A percentile compares a stretch with the other conserved stretches of the same genome.
phyloP scores from a whole-genome alignment of 2,888 invertebrate genomes.

The Drosophila villosipedis region DNA sequence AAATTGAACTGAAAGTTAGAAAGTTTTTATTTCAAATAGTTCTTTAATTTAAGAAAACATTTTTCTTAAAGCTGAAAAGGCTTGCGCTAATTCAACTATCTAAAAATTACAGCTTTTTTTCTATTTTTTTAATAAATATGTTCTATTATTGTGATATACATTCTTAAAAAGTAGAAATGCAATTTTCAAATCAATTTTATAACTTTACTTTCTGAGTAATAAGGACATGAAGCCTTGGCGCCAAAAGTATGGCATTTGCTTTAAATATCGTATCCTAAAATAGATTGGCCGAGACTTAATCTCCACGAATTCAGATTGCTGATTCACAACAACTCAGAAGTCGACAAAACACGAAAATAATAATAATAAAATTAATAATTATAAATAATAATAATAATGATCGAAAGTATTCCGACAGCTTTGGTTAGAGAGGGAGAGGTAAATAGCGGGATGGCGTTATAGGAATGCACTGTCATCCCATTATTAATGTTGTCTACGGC shows the following conservation, averaged over 20 bases:
- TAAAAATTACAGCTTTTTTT: neutral
- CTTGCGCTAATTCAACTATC: neutral
- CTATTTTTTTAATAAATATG: neutral
- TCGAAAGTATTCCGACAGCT: neutral
- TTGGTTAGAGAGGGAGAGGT: neutral
- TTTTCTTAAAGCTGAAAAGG: neutral
- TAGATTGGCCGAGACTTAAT: no score
- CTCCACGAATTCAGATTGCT: neutral
- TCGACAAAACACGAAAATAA: neutral
- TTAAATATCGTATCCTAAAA: neutral
- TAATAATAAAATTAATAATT: neutral
- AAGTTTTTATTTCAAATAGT: neutral
- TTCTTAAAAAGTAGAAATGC: neutral
- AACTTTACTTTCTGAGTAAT: neutral
- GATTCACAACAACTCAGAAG: neutral
- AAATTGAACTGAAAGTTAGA: neutral
- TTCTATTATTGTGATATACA: neutral
- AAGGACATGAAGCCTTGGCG: no score
- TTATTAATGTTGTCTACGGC: constrained; percentile 62
- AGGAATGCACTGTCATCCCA: constrained; percentile 62
- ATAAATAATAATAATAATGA: neutral
- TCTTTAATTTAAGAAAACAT: neutral
- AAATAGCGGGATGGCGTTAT: neutral
- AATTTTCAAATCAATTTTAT: no score
- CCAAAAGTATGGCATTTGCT: neutral